Base-by-base conservation (phyloP, 2,113 vertebrate genomes). In the Alaudala cheleensis region DNA sequence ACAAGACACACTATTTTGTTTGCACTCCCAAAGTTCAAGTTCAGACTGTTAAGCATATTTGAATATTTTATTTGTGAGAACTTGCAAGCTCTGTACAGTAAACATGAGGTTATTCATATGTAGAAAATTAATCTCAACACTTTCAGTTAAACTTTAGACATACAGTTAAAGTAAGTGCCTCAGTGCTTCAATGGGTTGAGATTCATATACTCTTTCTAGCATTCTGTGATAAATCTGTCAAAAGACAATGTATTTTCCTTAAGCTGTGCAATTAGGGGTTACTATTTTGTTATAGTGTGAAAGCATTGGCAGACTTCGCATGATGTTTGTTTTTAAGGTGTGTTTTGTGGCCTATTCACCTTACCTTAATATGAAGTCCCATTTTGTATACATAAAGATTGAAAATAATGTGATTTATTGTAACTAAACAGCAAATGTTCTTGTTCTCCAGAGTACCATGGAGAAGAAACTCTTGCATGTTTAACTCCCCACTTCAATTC, bases 41-140 rank as follows among this genome's bases (percentile, higher is more conserved):
- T 82, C 53, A 56, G 10, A 34, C 15, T 71, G 33, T 44, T 37
- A 28, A 33, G 11, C 11, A 9, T 66, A 49, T 42, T 56, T 69
- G 37, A 80, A 5, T 60, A 12, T 56, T 62, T 61, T 86, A 40
- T 21, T 81, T 3, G 20, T 31, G 69, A 64, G 34, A 74, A 50
- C 12, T 67, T 0, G 0, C 49, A 91, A 88, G 9, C 54, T 65
- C 18, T 40, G 14, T 70, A 33, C 2, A 54, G 23, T 50, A 42
- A 77, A 53, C 3, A 44, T 2, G 10, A 65, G 51, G 56, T 66
- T 60, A 14, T 54, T 72, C 8, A 24, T 54, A n/a, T 57, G 54
- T 62, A 37, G 31, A 60, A 42, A 58, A 49, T 40, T 76, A 67
- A 23, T 73, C 34, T 70, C 18, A 58, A 34, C 11, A 22, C 21